Evolutionary conservation across 2,113 vertebrate species (phyloP), one percentile per base, ranked within the genome.

Genomic region (Megalops atlanticus): DNA sequence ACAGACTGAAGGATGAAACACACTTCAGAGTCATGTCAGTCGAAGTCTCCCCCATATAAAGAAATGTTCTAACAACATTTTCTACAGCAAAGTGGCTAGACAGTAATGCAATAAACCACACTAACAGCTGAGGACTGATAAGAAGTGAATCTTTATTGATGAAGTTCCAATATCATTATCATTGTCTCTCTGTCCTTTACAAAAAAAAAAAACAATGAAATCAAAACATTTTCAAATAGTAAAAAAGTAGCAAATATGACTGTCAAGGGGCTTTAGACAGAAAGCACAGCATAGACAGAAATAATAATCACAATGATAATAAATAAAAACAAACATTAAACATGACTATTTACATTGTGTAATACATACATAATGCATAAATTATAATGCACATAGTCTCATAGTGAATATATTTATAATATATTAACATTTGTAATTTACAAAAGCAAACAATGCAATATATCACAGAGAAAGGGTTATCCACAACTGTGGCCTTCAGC

Each of bases 351-450:
- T 94, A 94, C 91, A 93, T 77, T 87, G 81, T 88, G 87, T 91
- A 90, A 92, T 90, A 90, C 87, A 85, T 84, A 89, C 83, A 88
- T 87, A 69, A 87, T 12, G 91, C 91, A 88, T 86, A 83, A 87
- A 91, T 74, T 85, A 72, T 87, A 85, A 86, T 89, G 83, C 80
- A 87, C 87, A 12, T 83, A 81, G n/a, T n/a, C 86, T 88, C 89
- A 93, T 31, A 64, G 80, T 69, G 43, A 76, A 76, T 76, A 81
- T 75, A 91, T 87, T 86, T 89, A 89, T 89, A 92, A 92, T 93
- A 92, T 93, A 94, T 93, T 92, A 93, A 88, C 84, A 90, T 91
- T 83, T 90, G 83, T 89, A 88, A 89, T 90, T 91, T 90, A 93
- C 89, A 93, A 91, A 92, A 91, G 90, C 84, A 91, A 82, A 80